phyloP scores from a whole-genome alignment of 2,888 invertebrate genomes.

The Aethes cnicana region DNA sequence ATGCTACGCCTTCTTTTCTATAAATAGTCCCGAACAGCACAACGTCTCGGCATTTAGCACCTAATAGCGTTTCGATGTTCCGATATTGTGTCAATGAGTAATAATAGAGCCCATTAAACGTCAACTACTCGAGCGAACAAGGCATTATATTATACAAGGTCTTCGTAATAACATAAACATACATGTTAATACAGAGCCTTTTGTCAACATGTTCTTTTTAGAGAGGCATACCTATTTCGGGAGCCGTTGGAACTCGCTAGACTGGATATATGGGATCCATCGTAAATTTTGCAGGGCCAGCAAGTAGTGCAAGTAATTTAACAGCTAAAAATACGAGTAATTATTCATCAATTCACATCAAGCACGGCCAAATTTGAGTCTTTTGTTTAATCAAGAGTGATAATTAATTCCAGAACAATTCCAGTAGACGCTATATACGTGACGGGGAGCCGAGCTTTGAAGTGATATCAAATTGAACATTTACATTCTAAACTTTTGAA shows the following conservation, averaged over 20 bases:
- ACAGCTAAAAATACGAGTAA: background rate
- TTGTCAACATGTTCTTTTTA: conserved; percentile 2
- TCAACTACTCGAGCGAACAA: conserved; percentile 21
- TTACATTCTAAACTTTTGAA: background rate
- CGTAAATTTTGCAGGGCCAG: background rate
- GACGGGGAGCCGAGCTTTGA: background rate
- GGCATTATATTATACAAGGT: conserved; percentile 12
- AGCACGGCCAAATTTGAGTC: background rate
- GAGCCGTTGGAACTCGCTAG: background rate
- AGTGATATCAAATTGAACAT: conserved; percentile 2
- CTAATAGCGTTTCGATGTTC: conserved; percentile 40
- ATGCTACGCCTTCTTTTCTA: conserved; percentile 18
- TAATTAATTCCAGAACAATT: background rate
- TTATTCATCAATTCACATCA: background rate
- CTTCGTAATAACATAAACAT: background rate
- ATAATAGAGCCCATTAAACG: conserved; percentile 33
- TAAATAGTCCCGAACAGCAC: conserved; percentile 26
- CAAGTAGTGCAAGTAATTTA: background rate
- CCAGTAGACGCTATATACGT: background rate
- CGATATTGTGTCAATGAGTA: conserved; percentile 27
- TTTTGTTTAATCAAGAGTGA: background rate
- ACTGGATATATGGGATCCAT: background rate
- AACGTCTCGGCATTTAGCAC: conserved; percentile 36
- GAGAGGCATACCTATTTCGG: background rate
- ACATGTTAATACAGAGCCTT: conserved; percentile 1